Conservation (phyloP, 2,797 vertebrate species). For the Epinephelus awoara region DNA sequence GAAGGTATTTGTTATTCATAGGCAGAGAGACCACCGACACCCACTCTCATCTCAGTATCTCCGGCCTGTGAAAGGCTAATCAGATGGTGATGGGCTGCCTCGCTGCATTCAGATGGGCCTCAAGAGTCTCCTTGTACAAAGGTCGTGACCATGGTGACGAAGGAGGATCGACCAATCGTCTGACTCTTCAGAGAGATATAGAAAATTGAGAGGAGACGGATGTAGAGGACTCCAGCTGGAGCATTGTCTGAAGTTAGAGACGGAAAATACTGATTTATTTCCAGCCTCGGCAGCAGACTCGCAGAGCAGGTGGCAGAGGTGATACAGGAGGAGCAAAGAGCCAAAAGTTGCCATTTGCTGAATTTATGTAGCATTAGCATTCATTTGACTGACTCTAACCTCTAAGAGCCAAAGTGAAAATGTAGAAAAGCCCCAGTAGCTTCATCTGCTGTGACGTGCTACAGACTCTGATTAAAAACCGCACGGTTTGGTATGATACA, state of each 20-base stretch:
- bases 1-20: constrained; percentile 54
- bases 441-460: too few species aligned
- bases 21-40: constrained; percentile 17
- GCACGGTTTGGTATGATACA: not conserved
- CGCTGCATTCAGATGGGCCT: constrained; percentile 49
- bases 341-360: too few species aligned
- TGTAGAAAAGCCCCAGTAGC: too few species aligned
- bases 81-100: constrained; percentile 43
- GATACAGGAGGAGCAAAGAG: not conserved
- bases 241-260: not conserved
- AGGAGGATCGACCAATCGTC: constrained; percentile 13
- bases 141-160: constrained; percentile 54
- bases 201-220: constrained; percentile 14
- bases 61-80: constrained; percentile 55
- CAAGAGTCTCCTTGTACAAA: constrained; percentile 38
- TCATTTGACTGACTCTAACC: too few species aligned
- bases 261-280: not conserved
- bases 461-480: too few species aligned
- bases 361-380: too few species aligned
- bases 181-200: constrained; percentile 1
- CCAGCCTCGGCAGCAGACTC: not conserved
- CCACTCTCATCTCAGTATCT: constrained; percentile 37
- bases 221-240: not conserved
- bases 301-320: not conserved
- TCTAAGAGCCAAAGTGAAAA: too few species aligned